Evolutionary conservation across 1,140 invertebrate species (phyloP).

Genomic region (Liolophura sinensis): DNA sequence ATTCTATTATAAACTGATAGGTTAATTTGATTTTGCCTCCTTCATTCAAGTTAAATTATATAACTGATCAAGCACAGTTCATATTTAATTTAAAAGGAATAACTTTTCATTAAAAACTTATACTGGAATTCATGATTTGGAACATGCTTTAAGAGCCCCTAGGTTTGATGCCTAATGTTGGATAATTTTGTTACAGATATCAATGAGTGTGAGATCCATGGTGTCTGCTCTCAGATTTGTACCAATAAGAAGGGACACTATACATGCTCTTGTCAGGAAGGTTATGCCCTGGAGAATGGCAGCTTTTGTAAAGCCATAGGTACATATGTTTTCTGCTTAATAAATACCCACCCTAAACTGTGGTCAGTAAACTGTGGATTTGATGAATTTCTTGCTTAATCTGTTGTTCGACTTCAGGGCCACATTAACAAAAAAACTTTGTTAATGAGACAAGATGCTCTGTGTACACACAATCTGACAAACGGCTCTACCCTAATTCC

Average conservation of each 20-base stretch:
- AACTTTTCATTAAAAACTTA: neutral
- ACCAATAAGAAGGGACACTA: slow-evolving; percentile 87
- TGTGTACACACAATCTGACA: no score
- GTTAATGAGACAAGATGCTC: no score
- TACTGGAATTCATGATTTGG: neutral
- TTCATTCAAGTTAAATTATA: neutral
- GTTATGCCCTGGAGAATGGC: slow-evolving; percentile 83
- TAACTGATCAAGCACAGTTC: neutral
- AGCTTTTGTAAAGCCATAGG: slow-evolving; percentile 74
- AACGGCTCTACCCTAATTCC: no score
- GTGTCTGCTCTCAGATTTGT: slow-evolving; percentile 91
- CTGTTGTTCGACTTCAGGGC: no score
- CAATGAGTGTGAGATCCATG: slow-evolving; percentile 83
- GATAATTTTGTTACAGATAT: slow-evolving; percentile 70
- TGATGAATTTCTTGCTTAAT: no score
- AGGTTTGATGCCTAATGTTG: slow-evolving; percentile 5
- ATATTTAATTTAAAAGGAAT: neutral
- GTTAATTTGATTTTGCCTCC: neutral
- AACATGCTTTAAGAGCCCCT: neutral
- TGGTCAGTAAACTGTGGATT: no score
- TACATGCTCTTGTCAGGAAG: slow-evolving; percentile 86
- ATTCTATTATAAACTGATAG: no score
- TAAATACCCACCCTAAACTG: neutral
- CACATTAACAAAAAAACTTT: no score
- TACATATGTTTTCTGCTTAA: slow-evolving; percentile 17